Conservation (phyloP, 2,113 vertebrate genomes). For the Anolis sagrei region DNA sequence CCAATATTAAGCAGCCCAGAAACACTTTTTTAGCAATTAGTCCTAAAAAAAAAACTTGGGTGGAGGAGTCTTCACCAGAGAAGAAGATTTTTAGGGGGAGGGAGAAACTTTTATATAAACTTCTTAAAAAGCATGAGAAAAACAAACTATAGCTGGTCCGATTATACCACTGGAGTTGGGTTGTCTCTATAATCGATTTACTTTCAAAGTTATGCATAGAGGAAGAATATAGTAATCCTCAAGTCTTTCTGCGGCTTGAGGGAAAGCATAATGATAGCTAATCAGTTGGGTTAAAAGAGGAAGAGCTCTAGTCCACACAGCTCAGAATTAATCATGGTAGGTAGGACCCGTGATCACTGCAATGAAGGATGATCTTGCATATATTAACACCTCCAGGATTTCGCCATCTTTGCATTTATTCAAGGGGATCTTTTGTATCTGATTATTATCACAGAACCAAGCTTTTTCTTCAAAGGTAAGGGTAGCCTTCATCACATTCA, state of each 20-base stretch:
- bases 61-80: background rate
- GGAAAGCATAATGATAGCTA: background rate
- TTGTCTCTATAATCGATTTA: constrained; percentile 1
- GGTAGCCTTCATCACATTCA: background rate
- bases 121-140: background rate
- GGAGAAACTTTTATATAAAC: background rate
- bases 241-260: background rate
- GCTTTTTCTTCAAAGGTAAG: background rate
- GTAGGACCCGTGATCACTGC: background rate
- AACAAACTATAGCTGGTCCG: background rate
- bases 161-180: background rate
- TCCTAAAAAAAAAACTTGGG: too few relatives aligned
- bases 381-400: background rate
- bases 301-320: background rate
- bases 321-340: background rate
- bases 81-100: background rate
- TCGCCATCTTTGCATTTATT: background rate
- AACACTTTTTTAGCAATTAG: too few relatives aligned
- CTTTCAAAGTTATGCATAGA: background rate
- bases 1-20: background rate
- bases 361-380: background rate
- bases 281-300: constrained; percentile 17
- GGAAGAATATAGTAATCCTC: constrained; percentile 1
- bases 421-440: background rate
- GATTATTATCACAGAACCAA: background rate